Evolutionary conservation across 2,797 vertebrate genomes (phyloP).

Genomic region (Euthynnus affinis): DNA sequence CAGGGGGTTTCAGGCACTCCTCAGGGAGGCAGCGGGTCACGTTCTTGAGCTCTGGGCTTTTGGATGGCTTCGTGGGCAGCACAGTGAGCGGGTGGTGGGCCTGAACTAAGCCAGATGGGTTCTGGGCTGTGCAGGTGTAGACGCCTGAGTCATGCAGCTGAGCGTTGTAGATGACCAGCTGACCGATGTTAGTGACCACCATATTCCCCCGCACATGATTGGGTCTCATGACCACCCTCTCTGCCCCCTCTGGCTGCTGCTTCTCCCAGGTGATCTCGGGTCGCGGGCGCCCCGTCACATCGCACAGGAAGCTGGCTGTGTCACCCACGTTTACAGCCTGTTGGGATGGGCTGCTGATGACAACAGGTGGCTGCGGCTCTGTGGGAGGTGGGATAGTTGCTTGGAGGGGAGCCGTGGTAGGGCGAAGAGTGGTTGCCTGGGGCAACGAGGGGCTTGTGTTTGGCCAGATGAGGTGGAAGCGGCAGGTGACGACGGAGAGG

Average conservation of each 20-base stretch:
- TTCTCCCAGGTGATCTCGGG: slow-evolving; percentile 97
- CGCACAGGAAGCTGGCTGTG: slow-evolving; percentile 96
- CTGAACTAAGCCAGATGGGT: slow-evolving; percentile 87
- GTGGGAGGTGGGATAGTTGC: slow-evolving; percentile 83
- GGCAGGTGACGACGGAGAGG: slow-evolving; percentile 92
- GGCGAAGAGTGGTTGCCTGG: slow-evolving; percentile 89
- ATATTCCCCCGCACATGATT: slow-evolving; percentile 94
- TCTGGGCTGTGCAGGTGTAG: slow-evolving; percentile 93
- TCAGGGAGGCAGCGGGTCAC: slow-evolving; percentile 85
- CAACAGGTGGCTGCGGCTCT: slow-evolving; percentile 81
- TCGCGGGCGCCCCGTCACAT: slow-evolving; percentile 89
- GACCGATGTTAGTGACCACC: slow-evolving; percentile 96
- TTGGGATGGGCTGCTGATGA: slow-evolving; percentile 88
- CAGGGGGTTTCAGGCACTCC: slow-evolving; percentile 90
- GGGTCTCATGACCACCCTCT: slow-evolving; percentile 91
- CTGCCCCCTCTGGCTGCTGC: slow-evolving; percentile 84
- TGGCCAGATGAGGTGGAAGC: slow-evolving; percentile 92
- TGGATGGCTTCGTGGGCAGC: slow-evolving; percentile 78
- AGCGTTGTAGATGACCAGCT: slow-evolving; percentile 96
- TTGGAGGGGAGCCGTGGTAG: slow-evolving; percentile 88
- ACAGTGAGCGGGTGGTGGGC: slow-evolving; percentile 91
- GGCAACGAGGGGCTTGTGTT: slow-evolving; percentile 90
- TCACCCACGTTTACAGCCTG: slow-evolving; percentile 90
- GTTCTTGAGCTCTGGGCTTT: slow-evolving; percentile 81
- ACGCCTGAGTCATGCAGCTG: slow-evolving; percentile 92